A percentile compares a stretch with the other conserved stretches of the same genome.
Conservation (phyloP, 2,888 invertebrate genomes). For the Syrphus vitripennis region DNA sequence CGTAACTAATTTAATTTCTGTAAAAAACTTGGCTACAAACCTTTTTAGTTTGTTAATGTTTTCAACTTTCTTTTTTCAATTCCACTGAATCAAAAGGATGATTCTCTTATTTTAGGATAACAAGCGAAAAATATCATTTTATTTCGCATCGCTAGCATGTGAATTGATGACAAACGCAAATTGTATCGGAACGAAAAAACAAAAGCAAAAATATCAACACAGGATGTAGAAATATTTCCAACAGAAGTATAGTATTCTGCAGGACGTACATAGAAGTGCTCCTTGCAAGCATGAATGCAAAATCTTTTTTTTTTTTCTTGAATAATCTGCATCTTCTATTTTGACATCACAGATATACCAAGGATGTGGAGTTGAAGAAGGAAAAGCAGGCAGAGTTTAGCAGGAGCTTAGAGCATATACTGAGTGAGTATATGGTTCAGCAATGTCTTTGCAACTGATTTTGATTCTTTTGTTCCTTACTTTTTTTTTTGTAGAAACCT, state of each 20-base stretch:
- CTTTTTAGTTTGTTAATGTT: background rate
- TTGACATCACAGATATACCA: background rate
- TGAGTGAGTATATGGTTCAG: background rate
- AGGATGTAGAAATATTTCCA: background rate
- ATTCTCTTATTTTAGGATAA: slow-evolving; percentile 45
- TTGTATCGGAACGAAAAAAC: background rate
- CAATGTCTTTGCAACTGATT: slow-evolving; percentile 49
- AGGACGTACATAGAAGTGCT: background rate
- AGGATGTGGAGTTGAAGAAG: background rate
- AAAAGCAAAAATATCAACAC: background rate
- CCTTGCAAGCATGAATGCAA: slow-evolving; percentile 32
- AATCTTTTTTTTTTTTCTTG: slow-evolving; percentile 23
- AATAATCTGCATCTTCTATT: slow-evolving; percentile 52
- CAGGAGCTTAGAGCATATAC: background rate
- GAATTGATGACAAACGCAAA: slow-evolving; percentile 1
- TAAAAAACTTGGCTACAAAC: too few relatives aligned
- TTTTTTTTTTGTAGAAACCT: background rate
- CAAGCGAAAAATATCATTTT: slow-evolving; percentile 56
- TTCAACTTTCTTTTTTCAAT: slow-evolving; percentile 18
- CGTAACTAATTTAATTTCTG: too few relatives aligned
- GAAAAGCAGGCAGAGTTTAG: background rate
- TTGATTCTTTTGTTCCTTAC: slow-evolving; percentile 4
- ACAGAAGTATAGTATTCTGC: background rate
- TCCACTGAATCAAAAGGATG: background rate
- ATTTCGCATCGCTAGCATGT: slow-evolving; percentile 28